These are phyloP conservation scores for Drosophila sproati DNA, from an alignment of 1,140 invertebrate species.

Conservation along the genomic window DNA sequence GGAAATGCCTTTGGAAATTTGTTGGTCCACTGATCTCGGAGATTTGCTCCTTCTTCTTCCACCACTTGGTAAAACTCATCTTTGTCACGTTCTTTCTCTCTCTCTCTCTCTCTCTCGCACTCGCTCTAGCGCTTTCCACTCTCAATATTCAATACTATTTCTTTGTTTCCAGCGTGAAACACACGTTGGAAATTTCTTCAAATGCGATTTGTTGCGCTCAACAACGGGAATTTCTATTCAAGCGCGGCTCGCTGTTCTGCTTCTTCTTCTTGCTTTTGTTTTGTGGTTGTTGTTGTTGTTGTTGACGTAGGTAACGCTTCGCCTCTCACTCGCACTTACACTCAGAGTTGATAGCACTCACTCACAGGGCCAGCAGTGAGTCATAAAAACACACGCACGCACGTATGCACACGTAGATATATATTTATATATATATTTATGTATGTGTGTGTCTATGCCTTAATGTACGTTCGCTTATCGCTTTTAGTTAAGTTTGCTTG, in stretches of 20 bases:
- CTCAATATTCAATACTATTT: conserved; percentile 13
- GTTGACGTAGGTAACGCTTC: conserved; percentile 73
- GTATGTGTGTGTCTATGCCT: conserved; percentile 54
- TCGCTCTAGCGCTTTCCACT: background rate
- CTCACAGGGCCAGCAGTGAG: conserved; percentile 73
- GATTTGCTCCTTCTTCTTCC: conserved; percentile 81
- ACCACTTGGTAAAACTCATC: conserved; percentile 76
- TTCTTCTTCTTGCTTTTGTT: background rate
- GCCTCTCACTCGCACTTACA: conserved; percentile 32
- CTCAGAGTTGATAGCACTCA: conserved; percentile 17
- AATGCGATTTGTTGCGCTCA: conserved; percentile 73
- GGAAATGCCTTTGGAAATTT: conserved; percentile 91
- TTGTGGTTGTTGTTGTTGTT: conserved; percentile 57
- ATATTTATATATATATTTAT: conserved; percentile 21
- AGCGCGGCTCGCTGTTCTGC: conserved; percentile 13
- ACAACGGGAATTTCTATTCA: conserved; percentile 70
- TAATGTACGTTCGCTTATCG: conserved; percentile 62
- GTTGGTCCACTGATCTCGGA: conserved; percentile 90
- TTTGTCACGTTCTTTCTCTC: conserved; percentile 36
- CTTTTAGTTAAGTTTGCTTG: conserved; percentile 60
- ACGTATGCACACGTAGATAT: conserved; percentile 23
- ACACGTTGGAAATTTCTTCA: conserved; percentile 61
- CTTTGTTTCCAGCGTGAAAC: conserved; percentile 15
- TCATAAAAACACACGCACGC: conserved; percentile 70
- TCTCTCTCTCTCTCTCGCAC: conserved; percentile 1